These are phyloP conservation scores for Siderastrea radians DNA, from an alignment of 92 coral and sea anemone genomes.

Conservation along the genomic window DNA sequence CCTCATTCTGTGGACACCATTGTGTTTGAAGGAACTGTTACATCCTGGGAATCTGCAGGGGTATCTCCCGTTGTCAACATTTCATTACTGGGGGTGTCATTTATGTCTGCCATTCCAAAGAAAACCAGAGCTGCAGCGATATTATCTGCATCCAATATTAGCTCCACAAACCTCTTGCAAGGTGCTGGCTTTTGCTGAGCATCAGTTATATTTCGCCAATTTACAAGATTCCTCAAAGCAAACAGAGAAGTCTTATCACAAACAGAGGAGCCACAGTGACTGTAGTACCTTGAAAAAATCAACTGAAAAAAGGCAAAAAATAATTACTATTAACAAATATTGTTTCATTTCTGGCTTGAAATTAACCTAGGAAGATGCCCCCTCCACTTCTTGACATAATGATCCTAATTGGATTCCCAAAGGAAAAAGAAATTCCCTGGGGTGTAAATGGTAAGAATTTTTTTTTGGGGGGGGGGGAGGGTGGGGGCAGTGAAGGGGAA, in stretches of 20 bases:
- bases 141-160: constrained; percentile 58
- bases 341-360: not conserved
- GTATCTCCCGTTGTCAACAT: too few species aligned
- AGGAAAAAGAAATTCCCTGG: too few species aligned
- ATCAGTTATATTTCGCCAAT: constrained; percentile 1
- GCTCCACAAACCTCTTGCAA: constrained; percentile 63
- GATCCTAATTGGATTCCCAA: too few species aligned
- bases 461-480: too few species aligned
- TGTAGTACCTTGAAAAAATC: constrained; percentile 60
- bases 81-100: not conserved
- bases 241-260: constrained; percentile 58
- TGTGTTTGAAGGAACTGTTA: constrained; percentile 30
- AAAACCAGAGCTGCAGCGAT: constrained; percentile 22
- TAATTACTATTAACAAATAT: not conserved
- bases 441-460: too few species aligned
- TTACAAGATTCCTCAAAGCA: constrained; percentile 16
- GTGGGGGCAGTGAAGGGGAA: too few species aligned
- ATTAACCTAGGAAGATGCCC: too few species aligned
- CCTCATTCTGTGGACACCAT: constrained; percentile 59
- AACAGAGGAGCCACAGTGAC: constrained; percentile 44
- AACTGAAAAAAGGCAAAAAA: constrained; percentile 40
- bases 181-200: constrained; percentile 54
- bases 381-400: too few species aligned
- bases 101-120: constrained; percentile 16
- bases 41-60: constrained; percentile 55